A percentile compares a stretch with the other conserved stretches of the same genome.
These are phyloP conservation scores for Pollenia angustigena DNA, from an alignment of 2,888 invertebrate genomes.

Conservation along the genomic window DNA sequence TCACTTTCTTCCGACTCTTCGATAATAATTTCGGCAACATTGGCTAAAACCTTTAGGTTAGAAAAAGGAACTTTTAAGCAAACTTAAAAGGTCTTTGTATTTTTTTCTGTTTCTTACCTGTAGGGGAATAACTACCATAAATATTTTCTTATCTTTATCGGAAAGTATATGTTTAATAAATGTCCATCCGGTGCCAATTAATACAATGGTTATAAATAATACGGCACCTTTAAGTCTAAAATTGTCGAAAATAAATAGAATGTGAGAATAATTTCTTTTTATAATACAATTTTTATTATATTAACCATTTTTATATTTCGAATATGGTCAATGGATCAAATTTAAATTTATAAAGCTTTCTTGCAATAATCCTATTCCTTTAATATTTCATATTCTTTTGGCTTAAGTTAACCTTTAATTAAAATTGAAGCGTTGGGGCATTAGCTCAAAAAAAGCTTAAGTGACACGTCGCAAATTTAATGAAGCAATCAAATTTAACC, in stretches of 20 bases:
- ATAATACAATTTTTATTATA: no score
- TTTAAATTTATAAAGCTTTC: no score
- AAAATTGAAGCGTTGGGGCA: no score
- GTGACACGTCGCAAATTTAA: no score
- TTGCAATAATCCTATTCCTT: no score
- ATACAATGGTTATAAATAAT: slow-evolving; percentile 96
- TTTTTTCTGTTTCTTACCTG: slow-evolving; percentile 87
- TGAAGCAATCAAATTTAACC: no score
- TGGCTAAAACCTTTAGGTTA: slow-evolving; percentile 92
- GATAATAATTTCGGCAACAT: slow-evolving; percentile 98
- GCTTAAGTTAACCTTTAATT: no score
- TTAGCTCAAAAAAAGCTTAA: no score
- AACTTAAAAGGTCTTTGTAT: neutral
- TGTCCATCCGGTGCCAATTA: slow-evolving; percentile 99
- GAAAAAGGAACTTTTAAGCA: slow-evolving; percentile 38
- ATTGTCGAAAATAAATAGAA: neutral
- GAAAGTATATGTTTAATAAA: slow-evolving; percentile 99
- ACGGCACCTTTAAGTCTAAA: slow-evolving; percentile 94
- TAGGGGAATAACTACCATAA: slow-evolving; percentile 98
- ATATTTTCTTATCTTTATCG: slow-evolving; percentile 97
- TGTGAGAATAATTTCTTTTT: no score
- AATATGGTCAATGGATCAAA: no score
- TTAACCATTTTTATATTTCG: no score
- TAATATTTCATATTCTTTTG: no score
- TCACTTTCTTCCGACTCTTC: slow-evolving; percentile 98